Evolutionary conservation across 2,888 invertebrate species (phyloP).

Genomic region (Timema podura): DNA sequence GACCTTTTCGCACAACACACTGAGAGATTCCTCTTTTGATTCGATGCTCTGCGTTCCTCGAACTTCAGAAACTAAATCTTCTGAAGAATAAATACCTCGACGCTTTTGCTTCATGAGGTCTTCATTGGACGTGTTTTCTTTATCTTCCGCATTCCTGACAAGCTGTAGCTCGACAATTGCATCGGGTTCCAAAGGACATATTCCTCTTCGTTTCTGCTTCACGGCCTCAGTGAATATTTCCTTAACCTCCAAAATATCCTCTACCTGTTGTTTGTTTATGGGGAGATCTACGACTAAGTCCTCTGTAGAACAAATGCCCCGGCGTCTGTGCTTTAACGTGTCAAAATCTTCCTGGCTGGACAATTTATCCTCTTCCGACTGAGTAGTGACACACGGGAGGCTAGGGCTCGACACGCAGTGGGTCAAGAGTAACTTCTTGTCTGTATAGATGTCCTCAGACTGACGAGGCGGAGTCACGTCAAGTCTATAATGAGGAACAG

Average conservation of each 20-base stretch:
- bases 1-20: constrained; percentile 14
- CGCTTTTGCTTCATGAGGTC: constrained; percentile 36
- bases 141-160: not conserved
- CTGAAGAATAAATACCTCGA: constrained; percentile 49
- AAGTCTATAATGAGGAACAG: constrained; percentile 6
- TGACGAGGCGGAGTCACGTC: constrained; percentile 35
- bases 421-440: constrained; percentile 52
- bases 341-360: not conserved
- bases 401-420: constrained; percentile 42
- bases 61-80: constrained; percentile 44
- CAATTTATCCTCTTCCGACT: not conserved
- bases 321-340: not conserved
- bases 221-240: too few species aligned
- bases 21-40: constrained; percentile 8
- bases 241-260: not conserved
- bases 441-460: constrained; percentile 47
- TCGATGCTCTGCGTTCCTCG: constrained; percentile 18
- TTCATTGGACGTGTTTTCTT: not conserved
- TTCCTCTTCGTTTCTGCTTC: constrained; percentile 40
- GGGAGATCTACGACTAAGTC: not conserved
- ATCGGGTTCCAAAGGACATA: constrained; percentile 44
- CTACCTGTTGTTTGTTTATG: not conserved
- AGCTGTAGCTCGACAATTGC: not conserved
- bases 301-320: not conserved
- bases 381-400: not conserved